Conservation (phyloP, 2,113 vertebrate species). For the Aspiorhynchus laticeps region DNA sequence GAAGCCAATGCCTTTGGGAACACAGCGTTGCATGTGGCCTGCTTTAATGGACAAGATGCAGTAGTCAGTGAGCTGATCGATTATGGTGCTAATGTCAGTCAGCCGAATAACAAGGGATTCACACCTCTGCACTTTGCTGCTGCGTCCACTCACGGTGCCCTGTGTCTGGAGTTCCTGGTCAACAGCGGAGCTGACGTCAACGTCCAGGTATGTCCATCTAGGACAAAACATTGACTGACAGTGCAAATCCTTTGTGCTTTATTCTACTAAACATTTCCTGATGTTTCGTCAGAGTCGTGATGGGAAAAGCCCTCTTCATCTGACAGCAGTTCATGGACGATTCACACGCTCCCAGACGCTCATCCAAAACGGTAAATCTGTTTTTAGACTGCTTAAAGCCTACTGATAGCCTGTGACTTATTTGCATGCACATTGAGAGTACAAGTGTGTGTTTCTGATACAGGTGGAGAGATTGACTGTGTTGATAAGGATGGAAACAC, state of each 20-base stretch:
- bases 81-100: slow-evolving; percentile 94
- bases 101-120: slow-evolving; percentile 93
- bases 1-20: slow-evolving; percentile 94
- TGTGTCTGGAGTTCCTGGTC: slow-evolving; percentile 92
- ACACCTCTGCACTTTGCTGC: slow-evolving; percentile 96
- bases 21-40: slow-evolving; percentile 93
- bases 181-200: slow-evolving; percentile 96
- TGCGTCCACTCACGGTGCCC: slow-evolving; percentile 90
- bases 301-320: slow-evolving; percentile 94
- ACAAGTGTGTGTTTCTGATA: slow-evolving; percentile 17
- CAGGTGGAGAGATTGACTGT: slow-evolving; percentile 82
- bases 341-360: slow-evolving; percentile 95
- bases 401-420: neutral
- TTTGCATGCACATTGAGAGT: neutral
- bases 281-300: slow-evolving; percentile 85
- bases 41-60: slow-evolving; percentile 93
- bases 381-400: neutral
- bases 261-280: neutral
- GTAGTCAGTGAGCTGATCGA: slow-evolving; percentile 95
- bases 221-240: neutral
- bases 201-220: slow-evolving; percentile 81
- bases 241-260: neutral
- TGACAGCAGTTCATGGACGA: slow-evolving; percentile 94
- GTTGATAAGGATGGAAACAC: slow-evolving; percentile 97
- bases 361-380: slow-evolving; percentile 89